phyloP scores from a whole-genome alignment of 1,140 invertebrate genomes.

The Mya arenaria region DNA sequence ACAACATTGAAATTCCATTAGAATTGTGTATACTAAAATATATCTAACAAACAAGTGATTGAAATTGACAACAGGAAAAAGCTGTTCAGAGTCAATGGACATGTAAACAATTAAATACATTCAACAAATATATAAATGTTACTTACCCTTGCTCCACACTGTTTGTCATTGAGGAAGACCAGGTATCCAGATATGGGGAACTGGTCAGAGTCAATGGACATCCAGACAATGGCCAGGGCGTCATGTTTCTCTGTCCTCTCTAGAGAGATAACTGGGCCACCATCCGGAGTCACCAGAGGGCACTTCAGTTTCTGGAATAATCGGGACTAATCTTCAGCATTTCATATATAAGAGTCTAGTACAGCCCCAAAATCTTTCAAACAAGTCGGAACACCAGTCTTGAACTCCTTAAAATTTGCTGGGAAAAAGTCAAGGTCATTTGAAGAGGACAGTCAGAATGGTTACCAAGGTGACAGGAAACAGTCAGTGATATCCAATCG shows the following conservation, averaged over 20 bases:
- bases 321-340: too few species aligned
- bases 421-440: conserved; percentile 46
- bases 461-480: background rate
- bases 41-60: too few species aligned
- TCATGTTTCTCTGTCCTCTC: conserved; percentile 73
- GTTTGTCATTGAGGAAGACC: conserved; percentile 78
- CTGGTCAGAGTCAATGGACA: conserved; percentile 73
- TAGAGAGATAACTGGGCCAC: conserved; percentile 79
- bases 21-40: too few species aligned
- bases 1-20: too few species aligned
- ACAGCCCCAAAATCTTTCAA: background rate
- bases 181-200: conserved; percentile 75
- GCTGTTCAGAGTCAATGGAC: too few species aligned
- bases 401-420: conserved; percentile 19
- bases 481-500: background rate
- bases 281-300: conserved; percentile 68
- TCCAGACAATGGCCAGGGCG: conserved; percentile 77
- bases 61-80: too few species aligned
- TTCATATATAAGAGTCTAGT: too few species aligned
- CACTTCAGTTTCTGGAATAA: conserved; percentile 70
- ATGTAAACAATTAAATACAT: too few species aligned
- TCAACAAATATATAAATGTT: too few species aligned
- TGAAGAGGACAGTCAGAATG: conserved; percentile 36
- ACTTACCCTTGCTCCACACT: conserved; percentile 78
- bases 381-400: background rate